Evolutionary conservation across 92 coral and sea anemone species (phyloP), one percentile per base, ranked within the genome.

Genomic region (Palythoa grandis): DNA sequence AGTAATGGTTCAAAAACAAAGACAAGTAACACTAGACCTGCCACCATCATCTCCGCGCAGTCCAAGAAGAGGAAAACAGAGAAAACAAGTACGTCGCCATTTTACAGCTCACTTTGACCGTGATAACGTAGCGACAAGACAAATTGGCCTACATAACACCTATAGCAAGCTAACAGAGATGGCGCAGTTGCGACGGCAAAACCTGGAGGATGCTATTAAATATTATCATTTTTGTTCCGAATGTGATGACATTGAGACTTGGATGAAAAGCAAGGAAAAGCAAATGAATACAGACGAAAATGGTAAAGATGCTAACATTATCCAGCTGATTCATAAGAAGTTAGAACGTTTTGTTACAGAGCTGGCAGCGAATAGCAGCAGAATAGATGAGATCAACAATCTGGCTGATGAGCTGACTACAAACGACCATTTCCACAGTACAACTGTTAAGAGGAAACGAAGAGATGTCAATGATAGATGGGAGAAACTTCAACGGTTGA

Each of bases 31-130:
- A 24, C 50, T 77, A 56, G 90, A 87, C 65, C 54, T 87, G 11
- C 76, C 91, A 11, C 83, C 69, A 15, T 60, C 73, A 37, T 90
- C 92, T 22, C 92, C 90, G 6, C 84, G 79, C 70, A 82, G 70
- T 54, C n/a, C 79, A 61, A 77, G 86, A 77, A 70, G 82, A 74
- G 93, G 91, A 72, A 93, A 91, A 87, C 85, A 87, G n/a, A 90
- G 94, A 52, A 94, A 96, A 65, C 95, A 88, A 25, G 94, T 96
- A 29, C 84, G 93, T 60, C 98, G 98, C 40, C 98, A 96, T 79
- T 96, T 96, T 48, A 96, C 98, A 3, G 98, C 98, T 68, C 98
- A 96, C 83, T 96, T 96, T 86, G 98, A 96, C 78, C 96, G 98
- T 67, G 98, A 96, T 76, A 96, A 96, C 70, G 98, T 95, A 14